Conservation (phyloP, 1,140 invertebrate species). For the Myzus persicae region DNA sequence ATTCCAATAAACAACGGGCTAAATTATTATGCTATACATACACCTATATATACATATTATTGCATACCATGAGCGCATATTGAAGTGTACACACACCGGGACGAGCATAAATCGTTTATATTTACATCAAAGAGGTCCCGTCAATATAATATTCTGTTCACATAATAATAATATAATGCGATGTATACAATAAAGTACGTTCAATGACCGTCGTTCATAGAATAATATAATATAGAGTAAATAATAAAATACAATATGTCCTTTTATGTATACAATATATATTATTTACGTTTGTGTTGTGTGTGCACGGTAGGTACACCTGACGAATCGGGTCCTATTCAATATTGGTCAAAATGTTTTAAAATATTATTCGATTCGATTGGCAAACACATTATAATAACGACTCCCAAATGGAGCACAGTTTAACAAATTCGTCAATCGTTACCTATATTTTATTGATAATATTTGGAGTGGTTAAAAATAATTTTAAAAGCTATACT, state of each 20-base stretch:
- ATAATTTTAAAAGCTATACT: neutral
- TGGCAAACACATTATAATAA: neutral
- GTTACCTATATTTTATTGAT: neutral
- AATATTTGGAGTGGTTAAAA: neutral
- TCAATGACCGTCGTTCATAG: neutral
- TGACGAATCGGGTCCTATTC: no score
- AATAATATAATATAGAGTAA: neutral
- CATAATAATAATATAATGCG: neutral
- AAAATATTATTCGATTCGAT: neutral
- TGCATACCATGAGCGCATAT: no score
- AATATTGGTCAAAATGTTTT: neutral
- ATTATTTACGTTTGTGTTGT: no score
- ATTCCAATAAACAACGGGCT: neutral
- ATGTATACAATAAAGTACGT: neutral
- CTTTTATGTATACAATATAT: no score
- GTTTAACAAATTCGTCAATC: neutral
- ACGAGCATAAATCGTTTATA: constrained; percentile 10
- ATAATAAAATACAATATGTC: neutral
- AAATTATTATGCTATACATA: neutral
- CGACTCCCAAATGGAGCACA: neutral
- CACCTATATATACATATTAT: neutral
- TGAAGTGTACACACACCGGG: neutral
- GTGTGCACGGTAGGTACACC: no score
- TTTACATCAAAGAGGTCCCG: neutral
- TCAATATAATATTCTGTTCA: neutral